Base-by-base conservation (phyloP, 2,888 invertebrate genomes). In the Torymus tubicola region DNA sequence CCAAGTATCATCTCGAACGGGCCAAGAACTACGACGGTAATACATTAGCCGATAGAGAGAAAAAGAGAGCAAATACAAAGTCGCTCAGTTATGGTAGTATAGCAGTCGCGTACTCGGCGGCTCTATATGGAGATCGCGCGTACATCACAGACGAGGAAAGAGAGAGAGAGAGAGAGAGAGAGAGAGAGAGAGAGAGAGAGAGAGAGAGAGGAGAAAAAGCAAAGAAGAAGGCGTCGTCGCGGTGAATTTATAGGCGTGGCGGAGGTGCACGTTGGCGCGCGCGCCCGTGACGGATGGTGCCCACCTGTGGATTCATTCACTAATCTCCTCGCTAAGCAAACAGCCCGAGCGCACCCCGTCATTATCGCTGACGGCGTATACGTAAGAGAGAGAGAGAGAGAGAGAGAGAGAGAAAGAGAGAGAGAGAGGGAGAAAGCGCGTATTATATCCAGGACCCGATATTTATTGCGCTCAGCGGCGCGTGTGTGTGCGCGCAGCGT, bases 301-400 rank as follows among this genome's bases (percentile, higher is more conserved):
- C 90, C 90, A 90, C 90, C 90, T 90, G 90, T 90, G 89, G 90
- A 90, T 90, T 90, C 90, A 90, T 90, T 90, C 90, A 90, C 90
- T 90, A 90, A 90, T 90, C 90, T 90, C 86, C 87, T 88, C 88
- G 89, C 90, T 90, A 90, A 90, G 90, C 90, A 90, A 90, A 90
- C 90, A 90, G 88, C 87, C 87, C 86, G 86, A 87, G 87, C 87
- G 87, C 88, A 90, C 87, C 90, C 90, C 88, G 87, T 90, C 88
- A 90, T 90, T 90, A 90, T 88, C 88, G 88, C 88, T 90, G 90
- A 90, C 90, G 90, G 88, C 89, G 88, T 90, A 89, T 90, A 90
- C 82, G 80, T 42, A 8, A 42, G 63, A 63, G 58, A 31, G 42
- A 42, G 31, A 31, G 31, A 31, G 21, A 21, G 21, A 21, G 42